These are phyloP conservation scores for Enteromius viviparus DNA, from an alignment of 2,797 vertebrate genomes.

Conservation along the genomic window DNA sequence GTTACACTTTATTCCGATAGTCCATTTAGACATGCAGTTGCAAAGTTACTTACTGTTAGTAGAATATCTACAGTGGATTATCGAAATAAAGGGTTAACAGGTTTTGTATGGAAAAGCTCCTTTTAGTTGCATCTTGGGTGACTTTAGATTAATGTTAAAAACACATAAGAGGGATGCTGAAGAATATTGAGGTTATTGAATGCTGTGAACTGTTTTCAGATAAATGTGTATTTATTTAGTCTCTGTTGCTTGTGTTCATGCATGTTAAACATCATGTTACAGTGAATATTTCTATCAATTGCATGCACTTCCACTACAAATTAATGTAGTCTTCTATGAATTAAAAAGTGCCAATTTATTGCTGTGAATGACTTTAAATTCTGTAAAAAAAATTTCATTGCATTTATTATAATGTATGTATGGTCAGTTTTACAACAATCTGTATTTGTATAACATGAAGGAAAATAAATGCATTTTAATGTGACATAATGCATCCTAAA, in stretches of 20 bases:
- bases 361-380: background rate
- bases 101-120: background rate
- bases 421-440: background rate
- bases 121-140: background rate
- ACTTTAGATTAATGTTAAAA: background rate
- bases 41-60: too few species aligned
- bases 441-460: constrained; percentile 20
- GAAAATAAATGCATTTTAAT: background rate
- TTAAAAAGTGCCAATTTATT: background rate
- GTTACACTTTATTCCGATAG: too few species aligned
- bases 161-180: background rate
- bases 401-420: background rate
- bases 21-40: too few species aligned
- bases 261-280: background rate
- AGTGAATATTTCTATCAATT: background rate
- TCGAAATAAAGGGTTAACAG: too few species aligned
- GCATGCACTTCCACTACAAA: background rate
- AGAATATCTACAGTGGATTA: too few species aligned
- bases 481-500: background rate
- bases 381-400: background rate
- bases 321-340: background rate
- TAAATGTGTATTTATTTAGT: constrained; percentile 3
- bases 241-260: background rate
- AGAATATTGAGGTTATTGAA: background rate
- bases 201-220: background rate